Percentiles rank a stretch among this genome's conserved stretches.
Conservation (phyloP, 2,888 invertebrate species). For the Nipponacmea schrenckii region DNA sequence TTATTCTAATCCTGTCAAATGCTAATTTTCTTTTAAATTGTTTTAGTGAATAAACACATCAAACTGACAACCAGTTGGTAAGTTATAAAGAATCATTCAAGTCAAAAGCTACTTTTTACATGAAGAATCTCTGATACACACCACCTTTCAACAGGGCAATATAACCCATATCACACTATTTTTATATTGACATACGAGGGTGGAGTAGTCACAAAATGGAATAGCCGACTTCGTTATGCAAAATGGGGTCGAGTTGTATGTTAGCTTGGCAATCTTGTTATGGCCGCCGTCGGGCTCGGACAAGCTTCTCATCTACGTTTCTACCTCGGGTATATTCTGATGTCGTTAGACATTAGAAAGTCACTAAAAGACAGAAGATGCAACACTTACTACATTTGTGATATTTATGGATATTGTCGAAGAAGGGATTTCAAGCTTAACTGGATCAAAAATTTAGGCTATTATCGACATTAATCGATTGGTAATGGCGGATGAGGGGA, state of each 20-base stretch:
- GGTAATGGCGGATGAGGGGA: slow-evolving; percentile 1
- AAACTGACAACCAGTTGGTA: no score
- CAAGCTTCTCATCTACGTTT: no score
- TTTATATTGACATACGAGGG: not conserved
- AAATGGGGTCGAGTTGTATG: slow-evolving; percentile 6
- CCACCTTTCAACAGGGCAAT: no score
- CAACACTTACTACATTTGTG: no score
- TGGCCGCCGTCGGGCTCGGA: not conserved
- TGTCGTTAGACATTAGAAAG: not conserved
- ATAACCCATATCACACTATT: no score
- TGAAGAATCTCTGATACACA: no score
- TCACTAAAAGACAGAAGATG: not conserved
- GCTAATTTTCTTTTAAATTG: no score
- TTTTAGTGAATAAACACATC: no score
- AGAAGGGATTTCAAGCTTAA: not conserved
- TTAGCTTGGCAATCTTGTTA: not conserved
- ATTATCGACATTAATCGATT: not conserved
- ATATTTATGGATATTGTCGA: not conserved
- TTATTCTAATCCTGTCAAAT: no score
- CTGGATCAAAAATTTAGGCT: not conserved
- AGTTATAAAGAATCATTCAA: no score
- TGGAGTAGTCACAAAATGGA: not conserved
- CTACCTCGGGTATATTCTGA: no score
- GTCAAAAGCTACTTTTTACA: no score
- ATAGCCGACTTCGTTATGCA: not conserved